Percentiles rank a stretch among this genome's conserved stretches.
phyloP scores from a whole-genome alignment of 2,113 vertebrate genomes.

The Mustela nigripes region DNA sequence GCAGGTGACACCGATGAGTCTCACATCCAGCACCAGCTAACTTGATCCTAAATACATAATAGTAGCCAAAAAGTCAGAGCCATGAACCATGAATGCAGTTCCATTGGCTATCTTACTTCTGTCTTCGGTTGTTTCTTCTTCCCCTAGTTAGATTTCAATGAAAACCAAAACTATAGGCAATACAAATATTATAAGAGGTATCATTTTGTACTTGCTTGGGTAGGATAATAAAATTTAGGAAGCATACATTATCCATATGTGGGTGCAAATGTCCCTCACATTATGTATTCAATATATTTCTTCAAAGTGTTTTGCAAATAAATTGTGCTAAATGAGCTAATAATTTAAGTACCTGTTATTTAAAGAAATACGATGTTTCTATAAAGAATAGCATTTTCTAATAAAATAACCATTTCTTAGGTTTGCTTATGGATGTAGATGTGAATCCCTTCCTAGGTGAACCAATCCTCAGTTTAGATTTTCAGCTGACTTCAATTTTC shows the following conservation, averaged over 20 bases:
- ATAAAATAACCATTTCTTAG: slow-evolving; percentile 30
- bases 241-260: neutral
- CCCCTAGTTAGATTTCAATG: slow-evolving; percentile 39
- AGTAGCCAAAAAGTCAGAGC: neutral
- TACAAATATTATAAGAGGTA: neutral
- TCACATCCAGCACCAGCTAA: neutral
- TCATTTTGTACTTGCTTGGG: slow-evolving; percentile 29
- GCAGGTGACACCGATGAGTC: neutral
- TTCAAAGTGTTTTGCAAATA: slow-evolving; percentile 14
- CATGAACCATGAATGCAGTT: neutral
- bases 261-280: neutral
- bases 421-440: neutral
- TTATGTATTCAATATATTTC: slow-evolving; percentile 29
- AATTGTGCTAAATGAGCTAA: slow-evolving; percentile 36
- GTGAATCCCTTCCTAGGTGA: neutral
- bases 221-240: slow-evolving; percentile 34
- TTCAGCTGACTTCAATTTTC: slow-evolving; percentile 46
- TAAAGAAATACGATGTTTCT: slow-evolving; percentile 36
- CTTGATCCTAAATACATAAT: neutral
- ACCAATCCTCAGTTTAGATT: neutral
- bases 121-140: slow-evolving; percentile 20
- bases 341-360: slow-evolving; percentile 40
- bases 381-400: neutral
- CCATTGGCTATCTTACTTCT: neutral
- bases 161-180: slow-evolving; percentile 32